phyloP scores from a whole-genome alignment of 2,113 vertebrate species.

The Suricata suricatta region DNA sequence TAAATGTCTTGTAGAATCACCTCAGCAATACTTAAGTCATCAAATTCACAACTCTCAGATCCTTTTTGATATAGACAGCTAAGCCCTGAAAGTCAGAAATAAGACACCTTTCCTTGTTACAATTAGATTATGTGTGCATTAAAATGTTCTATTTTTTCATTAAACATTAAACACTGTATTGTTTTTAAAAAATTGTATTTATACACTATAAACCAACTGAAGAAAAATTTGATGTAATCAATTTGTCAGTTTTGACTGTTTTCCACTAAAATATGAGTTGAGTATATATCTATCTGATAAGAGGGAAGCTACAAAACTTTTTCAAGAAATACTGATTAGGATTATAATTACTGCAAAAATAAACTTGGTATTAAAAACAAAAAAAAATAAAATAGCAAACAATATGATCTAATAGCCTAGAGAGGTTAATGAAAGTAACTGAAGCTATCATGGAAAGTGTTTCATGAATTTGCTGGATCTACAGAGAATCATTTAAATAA shows the following conservation, averaged over 20 bases:
- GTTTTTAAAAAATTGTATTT: constrained; percentile 10
- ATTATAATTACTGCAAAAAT: neutral
- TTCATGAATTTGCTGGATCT: constrained; percentile 1
- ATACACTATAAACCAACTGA: neutral
- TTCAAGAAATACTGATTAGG: constrained; percentile 7
- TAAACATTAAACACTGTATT: neutral
- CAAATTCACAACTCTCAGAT: constrained; percentile 1
- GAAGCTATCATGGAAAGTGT: neutral
- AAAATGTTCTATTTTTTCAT: constrained; percentile 27
- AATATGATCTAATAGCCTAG: neutral
- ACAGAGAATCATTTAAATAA: neutral
- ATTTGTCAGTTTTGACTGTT: constrained; percentile 8
- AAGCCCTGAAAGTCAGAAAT: constrained; percentile 2
- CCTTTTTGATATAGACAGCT: constrained; percentile 24
- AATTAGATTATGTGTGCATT: neutral
- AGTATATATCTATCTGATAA: neutral
- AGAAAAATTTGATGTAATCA: constrained; percentile 22
- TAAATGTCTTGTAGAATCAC: constrained; percentile 24
- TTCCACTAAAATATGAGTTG: constrained; percentile 14
- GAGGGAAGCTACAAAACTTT: neutral
- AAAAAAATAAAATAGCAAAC: neutral
- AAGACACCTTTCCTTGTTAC: neutral
- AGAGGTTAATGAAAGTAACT: neutral
- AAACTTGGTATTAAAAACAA: constrained; percentile 2
- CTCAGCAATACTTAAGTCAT: constrained; percentile 42